These are phyloP conservation scores for Eumeta japonica DNA, from an alignment of 1,140 invertebrate species.

Conservation along the genomic window DNA sequence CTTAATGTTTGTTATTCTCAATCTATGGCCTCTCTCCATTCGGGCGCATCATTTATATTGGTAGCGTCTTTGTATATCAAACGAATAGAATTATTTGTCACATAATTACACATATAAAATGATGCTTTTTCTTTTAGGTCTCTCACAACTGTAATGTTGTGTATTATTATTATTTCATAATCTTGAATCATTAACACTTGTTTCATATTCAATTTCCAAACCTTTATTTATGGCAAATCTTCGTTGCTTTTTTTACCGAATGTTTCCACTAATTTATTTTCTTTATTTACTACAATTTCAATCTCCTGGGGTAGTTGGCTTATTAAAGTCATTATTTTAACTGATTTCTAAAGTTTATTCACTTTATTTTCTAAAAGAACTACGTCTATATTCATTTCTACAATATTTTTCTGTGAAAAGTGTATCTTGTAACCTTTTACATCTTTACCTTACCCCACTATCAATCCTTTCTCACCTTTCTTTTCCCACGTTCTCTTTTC, in stretches of 20 bases:
- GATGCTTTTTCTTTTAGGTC: slow-evolving; percentile 13
- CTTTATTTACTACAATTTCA: too few species aligned
- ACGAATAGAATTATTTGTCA: slow-evolving; percentile 11
- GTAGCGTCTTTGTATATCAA: slow-evolving; percentile 21
- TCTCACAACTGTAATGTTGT: too few species aligned
- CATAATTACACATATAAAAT: slow-evolving; percentile 16
- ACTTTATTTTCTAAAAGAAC: slow-evolving; percentile 12
- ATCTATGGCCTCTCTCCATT: slow-evolving; percentile 23
- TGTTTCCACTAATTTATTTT: too few species aligned
- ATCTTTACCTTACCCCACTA: slow-evolving; percentile 36
- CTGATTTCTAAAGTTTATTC: not conserved
- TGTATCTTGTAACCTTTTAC: slow-evolving; percentile 29
- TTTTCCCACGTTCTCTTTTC: slow-evolving; percentile 28
- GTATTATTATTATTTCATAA: too few species aligned
- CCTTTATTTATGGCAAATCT: too few species aligned
- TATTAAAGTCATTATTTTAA: not conserved
- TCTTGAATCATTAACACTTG: too few species aligned
- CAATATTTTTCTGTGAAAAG: slow-evolving; percentile 13
- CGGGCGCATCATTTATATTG: slow-evolving; percentile 10
- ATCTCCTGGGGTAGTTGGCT: not conserved
- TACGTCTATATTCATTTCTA: slow-evolving; percentile 19
- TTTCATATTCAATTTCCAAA: too few species aligned
- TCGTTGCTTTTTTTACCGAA: too few species aligned
- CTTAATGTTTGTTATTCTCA: slow-evolving; percentile 23
- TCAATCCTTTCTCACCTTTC: slow-evolving; percentile 27